Conservation (phyloP, 1,140 invertebrate genomes). For the Aphelenchoides fujianensis region DNA sequence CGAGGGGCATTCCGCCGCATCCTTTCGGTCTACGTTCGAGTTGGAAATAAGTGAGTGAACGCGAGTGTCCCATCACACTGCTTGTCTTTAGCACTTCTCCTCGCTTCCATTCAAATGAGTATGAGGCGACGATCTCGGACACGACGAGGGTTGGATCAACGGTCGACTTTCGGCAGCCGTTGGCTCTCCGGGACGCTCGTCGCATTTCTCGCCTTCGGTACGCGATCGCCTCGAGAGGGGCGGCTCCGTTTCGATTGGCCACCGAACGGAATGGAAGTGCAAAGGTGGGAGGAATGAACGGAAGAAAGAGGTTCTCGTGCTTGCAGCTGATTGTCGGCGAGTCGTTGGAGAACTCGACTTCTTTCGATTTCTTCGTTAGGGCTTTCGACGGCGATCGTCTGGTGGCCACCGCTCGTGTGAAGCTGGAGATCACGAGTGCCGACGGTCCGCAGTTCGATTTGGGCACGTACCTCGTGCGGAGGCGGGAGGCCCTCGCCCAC, state of each 20-base stretch:
- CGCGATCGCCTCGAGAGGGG: not conserved
- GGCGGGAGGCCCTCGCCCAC: conserved; percentile 27
- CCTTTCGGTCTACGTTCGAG: conserved; percentile 33
- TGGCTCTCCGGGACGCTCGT: not conserved
- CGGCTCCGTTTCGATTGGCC: not conserved
- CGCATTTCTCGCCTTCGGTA: not conserved
- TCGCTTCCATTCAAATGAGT: conserved; percentile 14
- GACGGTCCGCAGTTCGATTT: conserved; percentile 32
- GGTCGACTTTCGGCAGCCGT: conserved; percentile 14
- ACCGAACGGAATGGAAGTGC: not conserved
- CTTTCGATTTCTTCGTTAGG: conserved; percentile 27
- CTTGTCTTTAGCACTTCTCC: conserved; percentile 22
- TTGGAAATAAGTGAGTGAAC: conserved; percentile 28
- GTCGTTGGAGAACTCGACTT: not conserved
- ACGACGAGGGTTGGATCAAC: not conserved
- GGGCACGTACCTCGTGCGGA: conserved; percentile 16
- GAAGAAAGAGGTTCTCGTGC: conserved; percentile 20
- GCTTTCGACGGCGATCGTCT: conserved; percentile 26
- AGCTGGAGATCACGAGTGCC: conserved; percentile 15
- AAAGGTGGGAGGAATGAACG: conserved; percentile 4
- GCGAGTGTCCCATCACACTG: conserved; percentile 4
- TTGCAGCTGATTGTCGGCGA: conserved; percentile 14
- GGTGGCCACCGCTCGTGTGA: conserved; percentile 22
- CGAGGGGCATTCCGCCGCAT: conserved; percentile 26
- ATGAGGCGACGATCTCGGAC: not conserved